Percentiles rank a stretch among this genome's conserved stretches.
Evolutionary conservation across 2,888 invertebrate genomes (phyloP).

Genomic region (Eupithecia vulgata): DNA sequence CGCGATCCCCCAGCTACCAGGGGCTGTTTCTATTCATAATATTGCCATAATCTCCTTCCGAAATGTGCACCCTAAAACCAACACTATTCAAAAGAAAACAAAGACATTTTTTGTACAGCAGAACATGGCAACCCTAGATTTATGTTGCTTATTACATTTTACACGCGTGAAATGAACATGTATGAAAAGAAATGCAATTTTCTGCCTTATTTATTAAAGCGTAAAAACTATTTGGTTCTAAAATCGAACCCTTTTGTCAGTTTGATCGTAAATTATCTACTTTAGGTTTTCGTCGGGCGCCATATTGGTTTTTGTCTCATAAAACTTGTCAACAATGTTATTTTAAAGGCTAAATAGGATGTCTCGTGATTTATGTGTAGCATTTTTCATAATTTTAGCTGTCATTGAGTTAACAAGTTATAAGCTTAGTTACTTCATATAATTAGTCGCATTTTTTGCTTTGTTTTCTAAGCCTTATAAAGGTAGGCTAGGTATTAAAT

Average conservation of each 20-base stretch:
- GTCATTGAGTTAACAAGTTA: conserved; percentile 11
- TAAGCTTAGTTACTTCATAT: neutral
- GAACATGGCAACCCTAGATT: conserved; percentile 64
- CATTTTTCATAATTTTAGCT: conserved; percentile 17
- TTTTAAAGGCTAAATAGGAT: conserved; percentile 36
- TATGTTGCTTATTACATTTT: conserved; percentile 80
- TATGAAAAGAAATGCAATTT: conserved; percentile 67
- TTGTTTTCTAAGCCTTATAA: too few relatives aligned
- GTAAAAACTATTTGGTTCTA: conserved; percentile 62
- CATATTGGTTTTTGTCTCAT: conserved; percentile 74
- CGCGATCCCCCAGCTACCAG: conserved; percentile 64
- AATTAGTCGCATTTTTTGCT: neutral
- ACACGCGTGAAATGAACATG: conserved; percentile 77
- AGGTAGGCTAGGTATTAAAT: too few relatives aligned
- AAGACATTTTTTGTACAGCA: conserved; percentile 30
- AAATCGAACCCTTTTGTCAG: conserved; percentile 68
- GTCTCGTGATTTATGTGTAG: conserved; percentile 29
- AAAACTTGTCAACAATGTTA: conserved; percentile 66
- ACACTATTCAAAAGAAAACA: conserved; percentile 50
- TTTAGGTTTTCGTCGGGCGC: conserved; percentile 72
- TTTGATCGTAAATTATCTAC: conserved; percentile 77
- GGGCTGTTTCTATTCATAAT: conserved; percentile 77
- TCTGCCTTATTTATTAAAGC: conserved; percentile 64
- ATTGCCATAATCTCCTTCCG: conserved; percentile 63
- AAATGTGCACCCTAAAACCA: conserved; percentile 48